These are phyloP conservation scores for Pheosia tremula DNA, from an alignment of 2,888 invertebrate species.

Conservation along the genomic window DNA sequence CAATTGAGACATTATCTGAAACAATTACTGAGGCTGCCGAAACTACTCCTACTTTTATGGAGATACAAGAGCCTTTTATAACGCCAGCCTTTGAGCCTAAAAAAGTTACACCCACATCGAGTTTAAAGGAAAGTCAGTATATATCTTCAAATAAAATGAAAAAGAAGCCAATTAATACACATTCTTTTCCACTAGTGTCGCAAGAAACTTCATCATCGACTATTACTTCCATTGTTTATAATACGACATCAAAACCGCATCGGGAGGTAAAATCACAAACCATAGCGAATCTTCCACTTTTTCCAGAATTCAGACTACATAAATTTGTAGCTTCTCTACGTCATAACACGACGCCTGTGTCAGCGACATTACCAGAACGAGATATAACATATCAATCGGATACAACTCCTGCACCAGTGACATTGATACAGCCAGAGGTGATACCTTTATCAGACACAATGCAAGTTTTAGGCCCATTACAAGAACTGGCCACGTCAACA, in stretches of 20 bases:
- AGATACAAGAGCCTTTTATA: neutral
- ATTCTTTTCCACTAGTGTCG: neutral
- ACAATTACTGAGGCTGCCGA: neutral
- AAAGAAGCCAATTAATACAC: neutral
- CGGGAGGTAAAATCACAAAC: too few species aligned
- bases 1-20: neutral
- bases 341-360: too few species aligned
- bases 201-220: neutral
- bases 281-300: neutral
- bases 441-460: too few species aligned
- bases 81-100: neutral
- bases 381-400: too few species aligned
- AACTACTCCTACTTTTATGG: neutral
- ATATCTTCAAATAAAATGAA: neutral
- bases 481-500: too few species aligned
- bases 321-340: neutral
- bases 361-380: too few species aligned
- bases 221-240: neutral
- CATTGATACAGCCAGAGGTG: too few species aligned
- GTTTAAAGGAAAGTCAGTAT: neutral
- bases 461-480: too few species aligned
- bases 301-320: neutral
- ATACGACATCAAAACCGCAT: neutral
- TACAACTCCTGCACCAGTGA: too few species aligned
- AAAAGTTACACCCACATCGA: neutral